Base-by-base conservation (phyloP, 2,113 vertebrate species). In the Abramis brama region DNA sequence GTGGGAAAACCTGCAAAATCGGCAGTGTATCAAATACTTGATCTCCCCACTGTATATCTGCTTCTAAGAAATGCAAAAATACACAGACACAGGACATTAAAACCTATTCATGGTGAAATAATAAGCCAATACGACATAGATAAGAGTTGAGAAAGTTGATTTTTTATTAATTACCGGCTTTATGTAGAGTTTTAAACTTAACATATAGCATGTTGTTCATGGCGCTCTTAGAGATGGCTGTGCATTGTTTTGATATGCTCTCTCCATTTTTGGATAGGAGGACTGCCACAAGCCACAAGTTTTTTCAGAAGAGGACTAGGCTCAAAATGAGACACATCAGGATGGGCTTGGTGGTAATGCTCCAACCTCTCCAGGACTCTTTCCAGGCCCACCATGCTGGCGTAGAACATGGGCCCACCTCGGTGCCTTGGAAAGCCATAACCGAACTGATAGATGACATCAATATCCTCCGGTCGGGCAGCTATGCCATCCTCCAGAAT, bases 371-470 rank as follows among this genome's bases (percentile, higher is more conserved):
- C 93, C 88, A 97, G 90, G 45, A 99, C 47, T 0, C 0, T 93
- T 25, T 93, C 84, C 62, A 99, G 90, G 2, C 98, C 98, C 11
- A 98, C 88, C 1, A 94, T 94, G 73, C 90, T 87, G 5, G 97
- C 97, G 0, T 98, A 96, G 92, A 96, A 98, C 97, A 99, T 98
- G 66, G 97, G 97, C 2, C 98, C 98, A 0, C 97, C 97, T 2
- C 12, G 94, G 90, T 99, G 95, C 85, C 90, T 94, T 0, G 97
- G 97, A 96, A 97, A 99, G 60, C 96, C 94, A 0, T 96, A 99
- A 8, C 98, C 98, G 60, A 96, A 93, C 89, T 96, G 91, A 47
- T 97, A 99, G 91, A 99, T 94, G 1, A 94, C 90, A 79, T 99
- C 97, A n/a, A 99, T 95, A 92, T 97, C 95, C 85, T 97, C 96